A percentile compares a stretch with the other conserved stretches of the same genome.
phyloP scores from a whole-genome alignment of 1,140 invertebrate species.

The Stegodyphus mimosarum region DNA sequence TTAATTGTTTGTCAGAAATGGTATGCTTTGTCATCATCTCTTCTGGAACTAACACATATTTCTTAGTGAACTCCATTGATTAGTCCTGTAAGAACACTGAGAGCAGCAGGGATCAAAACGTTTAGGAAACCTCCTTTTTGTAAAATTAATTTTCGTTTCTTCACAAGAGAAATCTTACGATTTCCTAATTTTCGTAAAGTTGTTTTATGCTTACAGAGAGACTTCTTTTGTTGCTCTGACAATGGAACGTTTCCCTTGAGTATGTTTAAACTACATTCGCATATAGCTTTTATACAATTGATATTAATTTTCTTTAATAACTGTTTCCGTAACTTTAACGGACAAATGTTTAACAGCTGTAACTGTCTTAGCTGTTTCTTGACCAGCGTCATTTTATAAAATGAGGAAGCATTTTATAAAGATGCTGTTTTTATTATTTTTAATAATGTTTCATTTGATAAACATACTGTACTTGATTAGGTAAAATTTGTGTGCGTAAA shows the following conservation, averaged over 20 bases:
- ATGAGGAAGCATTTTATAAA: not conserved
- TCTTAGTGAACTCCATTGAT: not conserved
- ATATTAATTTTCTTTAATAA: not conserved
- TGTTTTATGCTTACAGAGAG: not conserved
- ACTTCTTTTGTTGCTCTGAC: not conserved
- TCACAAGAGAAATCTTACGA: not conserved
- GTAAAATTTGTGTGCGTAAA: slow-evolving; percentile 4
- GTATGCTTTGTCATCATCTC: not conserved
- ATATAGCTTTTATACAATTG: not conserved
- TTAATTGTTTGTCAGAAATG: not conserved
- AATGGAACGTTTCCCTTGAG: slow-evolving; percentile 1
- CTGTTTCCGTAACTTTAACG: not conserved
- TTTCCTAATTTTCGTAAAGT: slow-evolving; percentile 1
- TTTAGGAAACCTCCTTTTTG: slow-evolving; percentile 6
- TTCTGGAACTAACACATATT: not conserved
- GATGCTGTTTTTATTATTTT: not conserved
- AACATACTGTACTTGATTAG: not conserved
- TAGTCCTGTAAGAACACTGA: not conserved
- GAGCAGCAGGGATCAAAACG: slow-evolving; percentile 5
- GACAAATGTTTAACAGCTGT: not conserved
- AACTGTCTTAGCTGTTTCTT: not conserved
- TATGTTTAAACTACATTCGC: not conserved
- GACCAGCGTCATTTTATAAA: not conserved
- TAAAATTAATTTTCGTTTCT: slow-evolving; percentile 4
- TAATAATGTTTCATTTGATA: slow-evolving; percentile 2